These are phyloP conservation scores for Drosophila hawaiiensis DNA, from an alignment of 2,888 invertebrate species.

Conservation along the genomic window DNA sequence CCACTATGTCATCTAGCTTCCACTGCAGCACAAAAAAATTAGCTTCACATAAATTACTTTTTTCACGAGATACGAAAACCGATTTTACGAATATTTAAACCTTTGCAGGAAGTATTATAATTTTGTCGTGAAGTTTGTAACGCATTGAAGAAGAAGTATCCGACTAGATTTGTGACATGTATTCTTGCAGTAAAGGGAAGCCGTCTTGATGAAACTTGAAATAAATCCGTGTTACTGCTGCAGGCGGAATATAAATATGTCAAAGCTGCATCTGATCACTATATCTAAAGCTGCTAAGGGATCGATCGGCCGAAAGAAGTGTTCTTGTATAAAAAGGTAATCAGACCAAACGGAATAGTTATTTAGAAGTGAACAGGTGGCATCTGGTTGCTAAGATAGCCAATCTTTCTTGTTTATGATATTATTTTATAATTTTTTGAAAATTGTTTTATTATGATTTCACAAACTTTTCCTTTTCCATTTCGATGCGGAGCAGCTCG, in stretches of 20 bases:
- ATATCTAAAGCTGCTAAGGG: neutral
- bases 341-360: neutral
- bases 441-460: neutral
- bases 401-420: neutral
- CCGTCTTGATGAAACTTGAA: neutral
- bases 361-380: neutral
- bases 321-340: neutral
- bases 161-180: neutral
- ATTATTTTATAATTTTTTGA: neutral
- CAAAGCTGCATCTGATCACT: no score
- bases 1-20: neutral
- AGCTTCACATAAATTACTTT: neutral
- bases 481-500: conserved; percentile 85
- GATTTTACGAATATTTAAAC: neutral
- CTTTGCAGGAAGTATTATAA: neutral
- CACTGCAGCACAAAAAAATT: neutral
- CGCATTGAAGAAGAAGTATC: neutral
- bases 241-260: neutral
- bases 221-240: neutral
- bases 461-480: conserved; percentile 85
- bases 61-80: neutral
- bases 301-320: neutral
- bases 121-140: neutral
- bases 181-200: neutral
- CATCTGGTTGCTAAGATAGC: neutral